Conservation (phyloP, 2,113 vertebrate species). For the Oreochromis aureus region DNA sequence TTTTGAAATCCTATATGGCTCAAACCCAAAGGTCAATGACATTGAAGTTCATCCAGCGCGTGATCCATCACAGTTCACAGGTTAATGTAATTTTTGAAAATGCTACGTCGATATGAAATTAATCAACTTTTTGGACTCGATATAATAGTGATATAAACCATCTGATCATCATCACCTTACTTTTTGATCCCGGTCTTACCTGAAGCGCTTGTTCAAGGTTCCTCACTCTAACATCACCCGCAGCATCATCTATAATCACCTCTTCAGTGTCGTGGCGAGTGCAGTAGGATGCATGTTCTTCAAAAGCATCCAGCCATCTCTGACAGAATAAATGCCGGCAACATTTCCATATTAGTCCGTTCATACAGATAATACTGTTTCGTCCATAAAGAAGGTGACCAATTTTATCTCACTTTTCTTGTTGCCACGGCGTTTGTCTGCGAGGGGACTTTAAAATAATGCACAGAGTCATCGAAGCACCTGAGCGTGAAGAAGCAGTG, state of each 20-base stretch:
- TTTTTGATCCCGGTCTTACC: conserved; percentile 57
- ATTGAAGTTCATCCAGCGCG: background rate
- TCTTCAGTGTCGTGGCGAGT: conserved; percentile 78
- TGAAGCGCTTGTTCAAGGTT: conserved; percentile 78
- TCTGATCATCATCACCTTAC: background rate
- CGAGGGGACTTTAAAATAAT: conserved; percentile 84
- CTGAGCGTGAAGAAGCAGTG: conserved; percentile 83
- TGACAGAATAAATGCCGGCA: conserved; percentile 34
- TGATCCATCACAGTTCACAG: background rate
- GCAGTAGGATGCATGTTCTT: conserved; percentile 86
- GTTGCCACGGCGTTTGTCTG: conserved; percentile 73
- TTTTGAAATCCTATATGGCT: background rate
- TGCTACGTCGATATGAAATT: background rate
- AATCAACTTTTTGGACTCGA: background rate
- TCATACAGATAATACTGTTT: background rate
- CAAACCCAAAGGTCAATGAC: background rate
- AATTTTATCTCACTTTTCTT: conserved; percentile 79
- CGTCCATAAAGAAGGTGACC: background rate
- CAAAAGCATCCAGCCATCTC: conserved; percentile 87
- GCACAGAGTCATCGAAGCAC: conserved; percentile 85
- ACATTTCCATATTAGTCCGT: background rate
- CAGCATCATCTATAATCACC: conserved; percentile 71
- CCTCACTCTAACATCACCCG: conserved; percentile 51
- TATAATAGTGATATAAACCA: background rate
- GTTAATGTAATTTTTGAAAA: background rate